phyloP scores from a whole-genome alignment of 2,888 invertebrate species.

The Drosophila barbarae region DNA sequence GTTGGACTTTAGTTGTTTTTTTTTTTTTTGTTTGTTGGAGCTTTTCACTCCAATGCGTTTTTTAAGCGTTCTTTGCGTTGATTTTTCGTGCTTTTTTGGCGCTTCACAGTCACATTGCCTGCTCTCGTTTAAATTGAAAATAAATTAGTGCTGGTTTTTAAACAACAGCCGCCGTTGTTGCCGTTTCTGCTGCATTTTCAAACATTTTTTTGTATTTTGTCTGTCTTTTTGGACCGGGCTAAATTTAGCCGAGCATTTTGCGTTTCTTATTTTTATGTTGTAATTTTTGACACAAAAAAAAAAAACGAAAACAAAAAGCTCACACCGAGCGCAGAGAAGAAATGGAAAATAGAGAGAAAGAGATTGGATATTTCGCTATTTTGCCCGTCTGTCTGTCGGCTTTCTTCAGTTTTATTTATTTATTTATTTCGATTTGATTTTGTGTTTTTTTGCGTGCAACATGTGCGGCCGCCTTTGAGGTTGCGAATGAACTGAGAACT shows the following conservation, averaged over 20 bases:
- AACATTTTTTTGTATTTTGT: slow-evolving; percentile 1
- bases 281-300: slow-evolving; percentile 21
- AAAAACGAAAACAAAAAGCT: slow-evolving; percentile 22
- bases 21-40: too few species aligned
- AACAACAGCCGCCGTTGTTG: slow-evolving; percentile 6
- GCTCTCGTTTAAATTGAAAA: slow-evolving; percentile 12
- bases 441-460: slow-evolving; percentile 43
- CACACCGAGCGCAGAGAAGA: slow-evolving; percentile 10
- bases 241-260: slow-evolving; percentile 22
- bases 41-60: slow-evolving; percentile 9
- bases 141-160: slow-evolving; percentile 16
- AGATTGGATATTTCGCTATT: slow-evolving; percentile 11
- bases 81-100: slow-evolving; percentile 25
- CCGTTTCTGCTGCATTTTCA: slow-evolving; percentile 27
- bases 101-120: slow-evolving; percentile 68
- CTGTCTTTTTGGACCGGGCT: slow-evolving; percentile 3
- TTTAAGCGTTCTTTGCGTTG: slow-evolving; percentile 10
- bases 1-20: neutral
- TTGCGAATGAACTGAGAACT: slow-evolving; percentile 72
- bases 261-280: slow-evolving; percentile 11
- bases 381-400: neutral
- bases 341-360: slow-evolving; percentile 7
- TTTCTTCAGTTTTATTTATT: slow-evolving; percentile 23
- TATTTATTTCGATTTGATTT: slow-evolving; percentile 5
- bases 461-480: slow-evolving; percentile 72